Base-by-base conservation (phyloP, 2,797 vertebrate genomes). In the Rachycentron canadum region DNA sequence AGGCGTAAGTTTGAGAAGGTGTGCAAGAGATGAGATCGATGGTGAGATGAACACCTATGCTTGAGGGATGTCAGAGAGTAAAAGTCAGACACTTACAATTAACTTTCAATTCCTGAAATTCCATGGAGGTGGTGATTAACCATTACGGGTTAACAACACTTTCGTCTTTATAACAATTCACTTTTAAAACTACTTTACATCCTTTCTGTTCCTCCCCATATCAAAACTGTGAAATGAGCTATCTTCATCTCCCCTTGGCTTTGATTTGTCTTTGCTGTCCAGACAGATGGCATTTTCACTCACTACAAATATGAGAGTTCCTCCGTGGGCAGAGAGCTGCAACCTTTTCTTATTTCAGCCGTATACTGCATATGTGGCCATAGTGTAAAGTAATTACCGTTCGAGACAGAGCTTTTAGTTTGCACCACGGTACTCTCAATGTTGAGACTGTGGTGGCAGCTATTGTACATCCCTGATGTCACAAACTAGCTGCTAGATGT, bases 401-500 rank as follows among this genome's bases (percentile, higher is more conserved):
- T 53, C 38, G 4, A 50, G 17, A 36, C 6, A 25, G 58, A 75
- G 73, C 56, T 58, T 38, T 78, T 47, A 38, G 45, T 14, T 1
- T 52, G 43, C 50, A 41, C n/a, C 19, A 2, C 8, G 12, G 76
- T 45, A 45, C 36, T 23, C 58, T 14, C 13, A 14, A 21, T 74
- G 61, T 3, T 26, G 45, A 13, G 32, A 50, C 23, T 26, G 23
- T 7, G 14, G 62, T 0, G 43, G 76, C 75, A 52, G 73, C 64
- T 61, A 45, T 17, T 45, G 43, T 21, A 21, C 59, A 49, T 64
- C 69, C 47, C 49, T 38, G 47, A 55, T 70, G 58, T 71, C 67
- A 69, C 61, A 68, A 65, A 57, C 53, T 74, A 55, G 45, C 79
- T 34, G 32, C 17, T 69, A 45, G 61, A 62, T 12, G 66, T 75